These are phyloP conservation scores for Melanotaenia duboulayi DNA, from an alignment of 2,113 vertebrate genomes.

Conservation along the genomic window DNA sequence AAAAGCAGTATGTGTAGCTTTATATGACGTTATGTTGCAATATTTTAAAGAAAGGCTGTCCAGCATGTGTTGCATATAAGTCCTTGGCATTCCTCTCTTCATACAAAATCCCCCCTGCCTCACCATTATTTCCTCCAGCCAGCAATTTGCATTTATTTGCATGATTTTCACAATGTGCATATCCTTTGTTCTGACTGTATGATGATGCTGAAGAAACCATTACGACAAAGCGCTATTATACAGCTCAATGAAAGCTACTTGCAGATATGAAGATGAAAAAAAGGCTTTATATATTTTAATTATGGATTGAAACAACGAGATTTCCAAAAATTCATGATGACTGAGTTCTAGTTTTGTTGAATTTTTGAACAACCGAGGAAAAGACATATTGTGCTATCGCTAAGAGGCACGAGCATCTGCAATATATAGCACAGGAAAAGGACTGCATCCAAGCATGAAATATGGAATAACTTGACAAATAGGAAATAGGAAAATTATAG, in stretches of 20 bases:
- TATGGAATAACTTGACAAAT: conserved; percentile 71
- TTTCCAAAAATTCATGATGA: conserved; percentile 34
- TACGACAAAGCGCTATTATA: conserved; percentile 45
- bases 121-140: conserved; percentile 79
- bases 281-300: conserved; percentile 64
- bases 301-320: conserved; percentile 46
- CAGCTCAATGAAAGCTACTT: conserved; percentile 49
- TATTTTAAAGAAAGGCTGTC: conserved; percentile 64
- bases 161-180: conserved; percentile 85
- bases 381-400: conserved; percentile 66
- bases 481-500: conserved; percentile 59
- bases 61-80: conserved; percentile 62
- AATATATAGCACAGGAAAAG: conserved; percentile 57
- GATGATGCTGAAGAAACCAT: conserved; percentile 78
- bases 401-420: conserved; percentile 65
- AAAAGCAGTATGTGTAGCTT: conserved; percentile 45
- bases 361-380: conserved; percentile 60
- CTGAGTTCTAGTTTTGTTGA: conserved; percentile 52
- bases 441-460: conserved; percentile 71
- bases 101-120: conserved; percentile 53
- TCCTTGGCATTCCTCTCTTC: conserved; percentile 64
- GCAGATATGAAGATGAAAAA: conserved; percentile 64
- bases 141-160: conserved; percentile 91
- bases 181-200: conserved; percentile 89
- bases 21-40: conserved; percentile 12